Evolutionary conservation across 2,797 vertebrate genomes (phyloP).

Genomic region (Mallotus villosus): DNA sequence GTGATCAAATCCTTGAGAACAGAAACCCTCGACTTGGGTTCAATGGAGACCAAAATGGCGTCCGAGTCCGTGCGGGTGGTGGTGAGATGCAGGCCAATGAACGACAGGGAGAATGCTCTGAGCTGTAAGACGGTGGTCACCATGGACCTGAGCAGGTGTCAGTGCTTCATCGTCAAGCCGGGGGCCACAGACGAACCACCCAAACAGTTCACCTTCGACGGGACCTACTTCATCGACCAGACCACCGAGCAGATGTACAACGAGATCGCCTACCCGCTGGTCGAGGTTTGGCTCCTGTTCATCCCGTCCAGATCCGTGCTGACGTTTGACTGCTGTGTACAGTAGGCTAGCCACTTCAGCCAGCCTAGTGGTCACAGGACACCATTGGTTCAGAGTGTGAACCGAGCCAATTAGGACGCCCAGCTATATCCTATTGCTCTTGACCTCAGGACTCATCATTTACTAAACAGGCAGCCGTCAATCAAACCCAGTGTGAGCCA

Average conservation of each 20-base stretch:
- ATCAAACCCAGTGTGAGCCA: constrained; percentile 7
- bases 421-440: constrained; percentile 47
- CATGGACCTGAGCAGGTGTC: constrained; percentile 73
- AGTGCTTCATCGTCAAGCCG: constrained; percentile 83
- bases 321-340: not conserved
- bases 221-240: constrained; percentile 79
- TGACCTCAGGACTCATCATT: constrained; percentile 45
- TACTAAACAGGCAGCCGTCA: constrained; percentile 36
- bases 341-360: not conserved
- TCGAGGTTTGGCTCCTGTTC: constrained; percentile 80
- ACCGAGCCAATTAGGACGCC: constrained; percentile 19
- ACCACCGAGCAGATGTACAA: constrained; percentile 89
- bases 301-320: not conserved
- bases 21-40: not conserved
- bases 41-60: constrained; percentile 68
- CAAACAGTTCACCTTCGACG: constrained; percentile 90
- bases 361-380: constrained; percentile 51
- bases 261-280: constrained; percentile 82
- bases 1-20: not conserved
- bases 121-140: constrained; percentile 72
- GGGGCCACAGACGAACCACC: constrained; percentile 71
- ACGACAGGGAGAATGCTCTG: constrained; percentile 76
- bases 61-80: constrained; percentile 85
- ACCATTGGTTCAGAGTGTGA: constrained; percentile 36
- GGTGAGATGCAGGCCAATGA: constrained; percentile 83